Evolutionary conservation across 2,113 vertebrate genomes (phyloP).

Genomic region (Agelaius phoeniceus): DNA sequence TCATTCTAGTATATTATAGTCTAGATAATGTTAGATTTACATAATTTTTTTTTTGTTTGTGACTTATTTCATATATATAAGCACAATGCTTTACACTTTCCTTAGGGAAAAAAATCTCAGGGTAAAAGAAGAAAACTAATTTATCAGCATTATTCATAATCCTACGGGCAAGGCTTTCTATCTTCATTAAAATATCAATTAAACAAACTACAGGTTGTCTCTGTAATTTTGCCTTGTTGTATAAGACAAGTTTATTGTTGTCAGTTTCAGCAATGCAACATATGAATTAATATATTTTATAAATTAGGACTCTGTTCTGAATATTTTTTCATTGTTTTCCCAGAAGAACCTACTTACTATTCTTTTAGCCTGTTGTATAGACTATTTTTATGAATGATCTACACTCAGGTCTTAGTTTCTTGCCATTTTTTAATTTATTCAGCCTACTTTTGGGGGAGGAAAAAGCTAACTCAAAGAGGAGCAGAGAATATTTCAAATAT

Average conservation of each 20-base stretch:
- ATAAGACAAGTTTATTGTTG: neutral
- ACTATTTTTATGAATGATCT: neutral
- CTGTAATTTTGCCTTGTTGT: neutral
- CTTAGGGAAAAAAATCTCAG: neutral
- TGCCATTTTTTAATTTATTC: neutral
- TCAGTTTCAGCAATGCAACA: neutral
- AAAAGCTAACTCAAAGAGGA: neutral
- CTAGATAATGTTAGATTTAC: neutral
- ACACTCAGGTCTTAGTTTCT: neutral
- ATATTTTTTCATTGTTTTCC: neutral
- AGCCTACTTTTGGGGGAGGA: neutral
- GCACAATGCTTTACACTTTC: neutral
- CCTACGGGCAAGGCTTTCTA: neutral
- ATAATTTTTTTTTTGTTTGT: neutral
- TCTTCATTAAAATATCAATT: neutral
- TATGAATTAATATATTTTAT: neutral
- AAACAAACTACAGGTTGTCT: neutral
- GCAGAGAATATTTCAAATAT: neutral
- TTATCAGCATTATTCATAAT: neutral
- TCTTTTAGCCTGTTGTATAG: neutral
- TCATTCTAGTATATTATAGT: neutral
- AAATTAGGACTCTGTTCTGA: neutral
- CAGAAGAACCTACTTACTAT: neutral
- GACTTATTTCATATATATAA: neutral
- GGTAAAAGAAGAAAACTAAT: neutral